These are phyloP conservation scores for Trichonephila clavata DNA, from an alignment of 1,140 invertebrate species.

Conservation along the genomic window DNA sequence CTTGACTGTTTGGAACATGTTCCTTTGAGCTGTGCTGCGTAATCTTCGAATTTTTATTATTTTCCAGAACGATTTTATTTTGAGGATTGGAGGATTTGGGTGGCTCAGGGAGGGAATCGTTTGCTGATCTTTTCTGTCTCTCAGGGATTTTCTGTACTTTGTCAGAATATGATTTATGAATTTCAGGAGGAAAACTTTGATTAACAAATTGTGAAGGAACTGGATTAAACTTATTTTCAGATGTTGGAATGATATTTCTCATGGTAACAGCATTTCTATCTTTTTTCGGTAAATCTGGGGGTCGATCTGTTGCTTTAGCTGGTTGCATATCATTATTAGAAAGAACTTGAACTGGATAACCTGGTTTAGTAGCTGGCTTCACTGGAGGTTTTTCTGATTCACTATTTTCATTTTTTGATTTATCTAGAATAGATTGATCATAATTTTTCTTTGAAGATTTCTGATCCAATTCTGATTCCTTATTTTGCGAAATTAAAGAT, in stretches of 20 bases:
- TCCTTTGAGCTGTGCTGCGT: not conserved
- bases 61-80: conserved; percentile 51
- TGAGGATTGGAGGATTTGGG: not conserved
- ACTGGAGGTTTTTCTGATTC: not conserved
- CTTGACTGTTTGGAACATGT: conserved; percentile 1
- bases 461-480: not conserved
- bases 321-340: not conserved
- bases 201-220: not conserved
- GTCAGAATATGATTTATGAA: not conserved
- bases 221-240: conserved; percentile 1
- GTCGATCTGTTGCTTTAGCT: not conserved
- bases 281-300: conserved; percentile 65
- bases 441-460: not conserved
- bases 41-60: conserved; percentile 62
- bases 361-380: conserved; percentile 39
- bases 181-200: not conserved
- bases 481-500: conserved; percentile 46
- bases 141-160: not conserved
- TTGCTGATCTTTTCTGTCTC: not conserved
- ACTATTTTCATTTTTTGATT: not conserved
- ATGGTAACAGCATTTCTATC: conserved; percentile 43
- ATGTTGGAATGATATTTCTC: conserved; percentile 34
- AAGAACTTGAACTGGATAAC: conserved; percentile 51
- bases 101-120: not conserved
- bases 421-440: not conserved